phyloP scores from a whole-genome alignment of 2,888 invertebrate genomes.

The Andrena bucephala region DNA sequence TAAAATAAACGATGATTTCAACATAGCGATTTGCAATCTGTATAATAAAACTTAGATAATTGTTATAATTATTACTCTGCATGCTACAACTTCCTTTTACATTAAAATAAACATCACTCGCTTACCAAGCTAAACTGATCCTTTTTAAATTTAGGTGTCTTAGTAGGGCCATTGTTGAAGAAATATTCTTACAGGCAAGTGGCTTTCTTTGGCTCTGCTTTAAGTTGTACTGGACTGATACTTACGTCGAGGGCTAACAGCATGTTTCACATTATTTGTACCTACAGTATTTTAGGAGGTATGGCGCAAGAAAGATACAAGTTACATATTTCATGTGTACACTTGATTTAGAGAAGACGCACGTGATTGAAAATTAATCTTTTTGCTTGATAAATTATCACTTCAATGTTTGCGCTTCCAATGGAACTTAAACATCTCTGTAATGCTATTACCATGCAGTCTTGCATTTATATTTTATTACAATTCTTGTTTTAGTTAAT shows the following conservation, averaged over 20 bases:
- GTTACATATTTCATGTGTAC: no score
- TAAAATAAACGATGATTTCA: no score
- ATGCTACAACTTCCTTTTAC: no score
- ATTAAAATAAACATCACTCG: no score
- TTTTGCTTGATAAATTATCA: background rate
- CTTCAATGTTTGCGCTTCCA: background rate
- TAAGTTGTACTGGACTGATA: constrained; percentile 84
- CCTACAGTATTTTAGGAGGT: constrained; percentile 81
- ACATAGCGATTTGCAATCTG: no score
- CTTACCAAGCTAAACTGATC: constrained; percentile 76
- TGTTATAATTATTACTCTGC: no score
- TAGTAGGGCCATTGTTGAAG: constrained; percentile 85
- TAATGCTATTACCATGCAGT: no score
- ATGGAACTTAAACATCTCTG: no score
- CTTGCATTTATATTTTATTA: no score
- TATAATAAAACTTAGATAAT: no score
- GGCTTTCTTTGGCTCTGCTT: constrained; percentile 82
- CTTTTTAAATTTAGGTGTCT: constrained; percentile 82
- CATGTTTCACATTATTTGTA: constrained; percentile 83
- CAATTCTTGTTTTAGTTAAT: no score
- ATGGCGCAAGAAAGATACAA: constrained; percentile 72
- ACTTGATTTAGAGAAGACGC: background rate
- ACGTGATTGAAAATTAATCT: background rate
- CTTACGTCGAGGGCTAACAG: constrained; percentile 83
- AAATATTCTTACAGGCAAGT: constrained; percentile 83